Percentiles rank a stretch among this genome's conserved stretches.
These are phyloP conservation scores for Mareca penelope DNA, from an alignment of 2,797 vertebrate genomes.

Conservation along the genomic window DNA sequence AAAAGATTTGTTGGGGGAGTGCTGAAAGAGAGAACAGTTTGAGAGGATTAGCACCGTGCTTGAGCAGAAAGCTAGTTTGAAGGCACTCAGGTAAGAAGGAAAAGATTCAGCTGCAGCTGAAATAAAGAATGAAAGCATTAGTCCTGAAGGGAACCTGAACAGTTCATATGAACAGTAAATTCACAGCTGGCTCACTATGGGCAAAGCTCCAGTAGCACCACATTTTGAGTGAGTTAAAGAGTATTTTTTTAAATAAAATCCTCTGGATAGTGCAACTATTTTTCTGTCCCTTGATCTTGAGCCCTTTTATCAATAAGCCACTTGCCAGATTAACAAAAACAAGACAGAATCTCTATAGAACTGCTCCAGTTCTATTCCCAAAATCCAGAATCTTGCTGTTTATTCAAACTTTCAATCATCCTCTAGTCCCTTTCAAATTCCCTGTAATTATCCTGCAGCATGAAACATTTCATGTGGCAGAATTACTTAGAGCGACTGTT, in stretches of 20 bases:
- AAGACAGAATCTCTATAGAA: slow-evolving; percentile 8
- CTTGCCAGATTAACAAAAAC: slow-evolving; percentile 17
- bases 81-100: background rate
- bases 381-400: slow-evolving; percentile 18
- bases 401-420: slow-evolving; percentile 38
- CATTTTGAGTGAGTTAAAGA: background rate
- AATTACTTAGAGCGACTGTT: slow-evolving; percentile 15
- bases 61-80: background rate
- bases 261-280: background rate
- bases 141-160: background rate
- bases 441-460: slow-evolving; percentile 34
- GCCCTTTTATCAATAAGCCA: slow-evolving; percentile 21
- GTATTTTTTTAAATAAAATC: background rate
- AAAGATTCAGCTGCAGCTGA: background rate
- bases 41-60: background rate
- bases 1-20: background rate
- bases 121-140: background rate
- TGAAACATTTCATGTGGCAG: slow-evolving; percentile 35
- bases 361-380: slow-evolving; percentile 8
- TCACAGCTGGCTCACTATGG: background rate
- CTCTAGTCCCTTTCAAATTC: slow-evolving; percentile 23
- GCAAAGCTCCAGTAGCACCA: background rate
- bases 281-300: background rate
- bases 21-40: background rate
- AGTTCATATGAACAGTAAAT: background rate